A percentile compares a stretch with the other conserved stretches of the same genome.
Evolutionary conservation across 2,113 vertebrate species (phyloP).

Genomic region (Alexandromys fortis): DNA sequence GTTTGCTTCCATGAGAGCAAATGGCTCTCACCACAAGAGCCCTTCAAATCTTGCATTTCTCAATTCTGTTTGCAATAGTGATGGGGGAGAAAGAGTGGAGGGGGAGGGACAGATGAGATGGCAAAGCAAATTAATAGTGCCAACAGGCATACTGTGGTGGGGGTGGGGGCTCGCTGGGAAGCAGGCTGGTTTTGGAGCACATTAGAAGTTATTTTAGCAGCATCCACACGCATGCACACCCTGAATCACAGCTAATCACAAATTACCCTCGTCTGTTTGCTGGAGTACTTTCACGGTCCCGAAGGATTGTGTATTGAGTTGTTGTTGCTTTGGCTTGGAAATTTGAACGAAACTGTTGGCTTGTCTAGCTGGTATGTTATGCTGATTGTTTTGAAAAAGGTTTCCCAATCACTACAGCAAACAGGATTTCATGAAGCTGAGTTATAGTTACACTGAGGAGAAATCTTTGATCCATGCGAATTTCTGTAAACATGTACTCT

Average conservation of each 20-base stretch:
- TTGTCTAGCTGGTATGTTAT: neutral
- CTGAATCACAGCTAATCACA: constrained; percentile 85
- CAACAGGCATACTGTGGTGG: constrained; percentile 84
- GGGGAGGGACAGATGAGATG: constrained; percentile 77
- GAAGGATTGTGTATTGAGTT: neutral
- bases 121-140: constrained; percentile 88
- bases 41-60: constrained; percentile 82
- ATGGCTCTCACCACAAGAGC: constrained; percentile 84
- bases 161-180: neutral
- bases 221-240: constrained; percentile 76
- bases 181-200: constrained; percentile 84
- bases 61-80: constrained; percentile 78
- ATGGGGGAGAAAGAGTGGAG: constrained; percentile 22
- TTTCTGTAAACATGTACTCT: neutral
- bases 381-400: neutral
- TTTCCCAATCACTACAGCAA: neutral
- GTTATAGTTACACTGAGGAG: neutral
- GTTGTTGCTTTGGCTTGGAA: constrained; percentile 40
- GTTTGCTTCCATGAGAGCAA: constrained; percentile 85
- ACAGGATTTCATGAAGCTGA: neutral
- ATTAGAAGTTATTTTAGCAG: constrained; percentile 84
- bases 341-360: neutral
- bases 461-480: neutral
- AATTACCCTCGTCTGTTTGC: constrained; percentile 77
- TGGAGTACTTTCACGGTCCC: constrained; percentile 76